A percentile compares a stretch with the other conserved stretches of the same genome.
phyloP scores from a whole-genome alignment of 2,888 invertebrate species.

The Diadromus collaris region DNA sequence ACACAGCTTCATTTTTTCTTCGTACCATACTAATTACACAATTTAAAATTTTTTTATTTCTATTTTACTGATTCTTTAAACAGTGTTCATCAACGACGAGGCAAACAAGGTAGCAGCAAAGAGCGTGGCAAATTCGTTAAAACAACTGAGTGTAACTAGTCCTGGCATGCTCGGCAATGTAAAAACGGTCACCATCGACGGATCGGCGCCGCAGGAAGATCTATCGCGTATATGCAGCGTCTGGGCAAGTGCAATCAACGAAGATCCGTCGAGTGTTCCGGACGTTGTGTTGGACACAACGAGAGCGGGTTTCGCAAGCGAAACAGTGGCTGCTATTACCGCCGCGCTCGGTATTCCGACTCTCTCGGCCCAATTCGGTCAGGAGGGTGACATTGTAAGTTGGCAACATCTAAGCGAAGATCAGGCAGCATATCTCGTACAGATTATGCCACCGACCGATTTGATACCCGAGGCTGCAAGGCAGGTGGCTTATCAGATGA shows the following conservation, averaged over 20 bases:
- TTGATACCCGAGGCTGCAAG: slow-evolving; percentile 91
- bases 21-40: background rate
- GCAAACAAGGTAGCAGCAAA: slow-evolving; percentile 72
- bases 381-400: slow-evolving; percentile 90
- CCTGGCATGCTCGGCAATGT: slow-evolving; percentile 71
- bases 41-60: slow-evolving; percentile 17
- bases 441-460: slow-evolving; percentile 93
- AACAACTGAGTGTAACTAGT: slow-evolving; percentile 67
- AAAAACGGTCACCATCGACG: slow-evolving; percentile 69
- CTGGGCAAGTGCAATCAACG: slow-evolving; percentile 73
- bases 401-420: slow-evolving; percentile 89
- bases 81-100: slow-evolving; percentile 75
- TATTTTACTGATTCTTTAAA: background rate
- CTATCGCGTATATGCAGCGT: slow-evolving; percentile 70
- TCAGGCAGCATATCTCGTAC: slow-evolving; percentile 89
- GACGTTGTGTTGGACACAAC: slow-evolving; percentile 92
- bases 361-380: slow-evolving; percentile 92
- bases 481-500: slow-evolving; percentile 90
- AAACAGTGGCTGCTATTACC: slow-evolving; percentile 92
- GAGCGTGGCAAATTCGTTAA: slow-evolving; percentile 72
- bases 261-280: slow-evolving; percentile 85
- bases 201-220: slow-evolving; percentile 65
- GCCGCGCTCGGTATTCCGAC: slow-evolving; percentile 91
- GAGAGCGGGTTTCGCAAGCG: slow-evolving; percentile 89
- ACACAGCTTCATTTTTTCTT: background rate